Conservation (phyloP, 2,888 invertebrate genomes). For the Dysmachus trigonus region DNA sequence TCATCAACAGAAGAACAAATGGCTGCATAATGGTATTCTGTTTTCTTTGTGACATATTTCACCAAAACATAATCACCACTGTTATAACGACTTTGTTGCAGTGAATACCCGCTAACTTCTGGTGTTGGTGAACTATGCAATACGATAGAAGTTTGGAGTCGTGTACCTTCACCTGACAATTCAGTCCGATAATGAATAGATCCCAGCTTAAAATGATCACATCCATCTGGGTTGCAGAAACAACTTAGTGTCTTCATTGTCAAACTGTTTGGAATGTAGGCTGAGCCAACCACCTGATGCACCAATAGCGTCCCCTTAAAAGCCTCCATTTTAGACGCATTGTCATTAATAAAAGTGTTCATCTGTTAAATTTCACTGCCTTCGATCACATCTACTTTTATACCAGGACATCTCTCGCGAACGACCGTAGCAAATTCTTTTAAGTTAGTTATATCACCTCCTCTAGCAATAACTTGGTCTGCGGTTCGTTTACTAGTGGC, state of each 20-base stretch:
- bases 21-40: not conserved
- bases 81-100: no score
- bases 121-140: not conserved
- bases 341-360: not conserved
- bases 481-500: no score
- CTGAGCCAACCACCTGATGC: not conserved
- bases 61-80: no score
- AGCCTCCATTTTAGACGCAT: not conserved
- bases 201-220: not conserved
- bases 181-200: not conserved
- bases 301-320: slow-evolving; percentile 3
- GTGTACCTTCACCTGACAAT: not conserved
- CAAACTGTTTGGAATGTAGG: not conserved
- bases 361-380: not conserved
- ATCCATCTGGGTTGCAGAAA: not conserved
- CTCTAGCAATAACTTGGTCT: not conserved
- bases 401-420: not conserved
- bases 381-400: not conserved
- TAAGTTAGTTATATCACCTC: not conserved
- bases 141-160: not conserved
- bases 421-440: no score
- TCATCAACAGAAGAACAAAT: not conserved
- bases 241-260: not conserved
- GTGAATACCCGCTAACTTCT: no score
- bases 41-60: no score